Evolutionary conservation across 1,140 invertebrate genomes (phyloP), one percentile per base, ranked within the genome.

Genomic region (Drosophila orena): DNA sequence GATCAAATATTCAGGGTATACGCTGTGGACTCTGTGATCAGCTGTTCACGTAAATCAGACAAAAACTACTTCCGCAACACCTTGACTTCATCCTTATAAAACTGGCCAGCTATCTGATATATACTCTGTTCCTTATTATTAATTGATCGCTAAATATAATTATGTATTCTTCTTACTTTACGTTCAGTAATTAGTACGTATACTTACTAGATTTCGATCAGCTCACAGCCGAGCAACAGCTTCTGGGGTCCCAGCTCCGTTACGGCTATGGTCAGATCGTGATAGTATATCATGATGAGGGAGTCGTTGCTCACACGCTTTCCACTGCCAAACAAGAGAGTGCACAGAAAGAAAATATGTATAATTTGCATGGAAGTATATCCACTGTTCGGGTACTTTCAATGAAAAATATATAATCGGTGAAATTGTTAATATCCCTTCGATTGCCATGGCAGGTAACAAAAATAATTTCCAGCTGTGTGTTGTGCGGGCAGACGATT

Each of bases 191-290:
- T 15, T 3, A 40, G 27, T 17, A 17, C 1, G 17, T 24, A 12
- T 56, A 95, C 95, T 95, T 92, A 97, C 97, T 95, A 95, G 70
- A 96, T 96, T 94, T 97, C 97, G 68, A 97, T 96, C 60, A 97
- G 93, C 92, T 97, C 96, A 86, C 97, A 97, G 80, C 96, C 95
- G 17, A 95, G 93, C 11, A 96, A 92, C 61, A 96, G 92, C 79
- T 95, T 95, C 61, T 94, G 92, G 27, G 93, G 92, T 3, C 95
- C 95, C 37, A 96, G 93, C 83, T 97, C 96, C 6, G 97, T 94
- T 7, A 97, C 94, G 3, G 96, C 96, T 15, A 97, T 95, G 1
- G 96, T 96, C 92, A 96, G 96, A 79, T 97, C 96, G 91, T 96
- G 94, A 91, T 95, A 95, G 88, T 96, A 97, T 54, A 96, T 95